A percentile compares a stretch with the other conserved stretches of the same genome.
Evolutionary conservation across 2,113 vertebrate genomes (phyloP).

Genomic region (Procavia capensis): DNA sequence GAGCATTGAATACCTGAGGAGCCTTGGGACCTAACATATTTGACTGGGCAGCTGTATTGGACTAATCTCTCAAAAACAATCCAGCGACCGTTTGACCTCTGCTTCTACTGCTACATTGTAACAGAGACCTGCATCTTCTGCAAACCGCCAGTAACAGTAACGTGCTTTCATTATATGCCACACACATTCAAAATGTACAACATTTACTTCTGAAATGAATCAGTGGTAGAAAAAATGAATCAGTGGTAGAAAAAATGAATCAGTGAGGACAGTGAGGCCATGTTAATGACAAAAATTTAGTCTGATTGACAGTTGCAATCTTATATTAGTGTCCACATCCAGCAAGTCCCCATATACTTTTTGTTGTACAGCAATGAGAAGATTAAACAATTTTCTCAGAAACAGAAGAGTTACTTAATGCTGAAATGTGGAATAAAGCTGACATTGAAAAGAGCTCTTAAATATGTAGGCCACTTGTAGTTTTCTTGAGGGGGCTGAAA

Average conservation of each 20-base stretch:
- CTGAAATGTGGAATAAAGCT: neutral
- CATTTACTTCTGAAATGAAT: neutral
- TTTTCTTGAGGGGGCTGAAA: neutral
- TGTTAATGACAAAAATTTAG: neutral
- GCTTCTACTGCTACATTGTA: too few relatives aligned
- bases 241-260: neutral
- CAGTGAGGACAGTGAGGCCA: neutral
- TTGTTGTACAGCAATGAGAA: neutral
- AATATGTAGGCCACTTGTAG: neutral
- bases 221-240: too few relatives aligned
- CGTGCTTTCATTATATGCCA: too few relatives aligned
- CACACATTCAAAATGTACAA: neutral
- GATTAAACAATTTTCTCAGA: neutral
- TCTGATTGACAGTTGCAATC: neutral
- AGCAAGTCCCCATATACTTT: neutral
- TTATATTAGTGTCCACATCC: neutral
- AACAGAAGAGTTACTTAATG: neutral
- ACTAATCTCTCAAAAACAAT: too few relatives aligned
- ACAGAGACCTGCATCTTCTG: too few relatives aligned
- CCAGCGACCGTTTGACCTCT: too few relatives aligned
- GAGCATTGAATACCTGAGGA: too few relatives aligned
- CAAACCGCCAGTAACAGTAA: too few relatives aligned
- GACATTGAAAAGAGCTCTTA: constrained; percentile 2
- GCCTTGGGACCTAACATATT: too few relatives aligned
- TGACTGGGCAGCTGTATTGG: too few relatives aligned